phyloP scores from a whole-genome alignment of 2,797 vertebrate genomes.

The Muraenolepis orangiensis region DNA sequence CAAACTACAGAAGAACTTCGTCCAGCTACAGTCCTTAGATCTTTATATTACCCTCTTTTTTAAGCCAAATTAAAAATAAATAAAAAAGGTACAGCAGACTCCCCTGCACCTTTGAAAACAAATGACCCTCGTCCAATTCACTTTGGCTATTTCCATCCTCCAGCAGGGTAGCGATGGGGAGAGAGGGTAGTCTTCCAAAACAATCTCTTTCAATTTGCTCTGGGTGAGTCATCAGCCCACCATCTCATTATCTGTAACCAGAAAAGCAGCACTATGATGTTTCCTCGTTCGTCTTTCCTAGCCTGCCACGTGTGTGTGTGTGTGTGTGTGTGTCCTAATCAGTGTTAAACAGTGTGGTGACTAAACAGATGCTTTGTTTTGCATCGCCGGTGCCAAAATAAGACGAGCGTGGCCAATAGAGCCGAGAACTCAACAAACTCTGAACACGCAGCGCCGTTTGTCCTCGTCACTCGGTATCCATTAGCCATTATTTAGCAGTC shows the following conservation, averaged over 20 bases:
- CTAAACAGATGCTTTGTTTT: constrained; percentile 17
- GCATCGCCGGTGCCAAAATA: constrained; percentile 14
- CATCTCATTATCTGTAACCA: constrained; percentile 28
- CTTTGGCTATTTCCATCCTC: constrained; percentile 17
- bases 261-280: constrained; percentile 10
- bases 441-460: background rate
- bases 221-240: constrained; percentile 24
- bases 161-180: background rate
- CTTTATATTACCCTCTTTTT: constrained; percentile 18
- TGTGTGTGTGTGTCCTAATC: constrained; percentile 34
- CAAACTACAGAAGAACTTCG: constrained; percentile 22
- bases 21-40: constrained; percentile 14
- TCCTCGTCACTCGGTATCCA: background rate
- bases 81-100: constrained; percentile 26
- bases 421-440: background rate
- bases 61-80: constrained; percentile 28
- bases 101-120: constrained; percentile 13
- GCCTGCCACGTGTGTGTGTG: constrained; percentile 28
- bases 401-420: constrained; percentile 5
- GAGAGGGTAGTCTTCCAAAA: constrained; percentile 17
- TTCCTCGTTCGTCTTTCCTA: background rate
- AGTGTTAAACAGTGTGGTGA: constrained; percentile 25
- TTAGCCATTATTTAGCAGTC: constrained; percentile 3
- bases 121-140: constrained; percentile 21
- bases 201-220: constrained; percentile 17